These are phyloP conservation scores for Ladona fulva DNA, from an alignment of 1,140 invertebrate species.

Conservation along the genomic window DNA sequence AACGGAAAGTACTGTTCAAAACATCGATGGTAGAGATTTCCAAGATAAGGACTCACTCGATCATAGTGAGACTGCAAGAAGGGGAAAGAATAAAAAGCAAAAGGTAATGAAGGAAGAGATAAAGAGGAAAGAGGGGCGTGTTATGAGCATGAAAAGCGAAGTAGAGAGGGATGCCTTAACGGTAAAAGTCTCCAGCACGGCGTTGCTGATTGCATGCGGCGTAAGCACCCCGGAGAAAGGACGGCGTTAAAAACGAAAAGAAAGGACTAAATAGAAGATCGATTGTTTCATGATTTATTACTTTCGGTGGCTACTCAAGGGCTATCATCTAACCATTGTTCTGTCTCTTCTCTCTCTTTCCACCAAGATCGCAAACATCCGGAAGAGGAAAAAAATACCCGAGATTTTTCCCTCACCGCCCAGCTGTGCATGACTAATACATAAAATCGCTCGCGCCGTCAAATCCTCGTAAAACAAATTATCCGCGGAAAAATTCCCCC, in stretches of 20 bases:
- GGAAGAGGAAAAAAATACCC: background rate
- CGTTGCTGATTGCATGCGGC: background rate
- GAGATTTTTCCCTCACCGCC: background rate
- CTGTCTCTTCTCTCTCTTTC: background rate
- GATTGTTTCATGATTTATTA: slow-evolving; percentile 10
- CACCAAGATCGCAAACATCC: background rate
- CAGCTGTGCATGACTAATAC: background rate
- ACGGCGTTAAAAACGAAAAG: background rate
- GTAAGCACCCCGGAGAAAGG: background rate
- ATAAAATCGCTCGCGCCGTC: background rate
- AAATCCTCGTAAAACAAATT: background rate
- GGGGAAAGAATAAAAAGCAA: no score
- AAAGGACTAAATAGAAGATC: background rate
- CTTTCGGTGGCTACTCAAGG: background rate
- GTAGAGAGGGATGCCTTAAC: background rate
- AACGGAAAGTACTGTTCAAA: no score
- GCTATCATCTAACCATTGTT: background rate
- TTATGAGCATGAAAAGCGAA: background rate
- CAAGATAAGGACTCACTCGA: no score
- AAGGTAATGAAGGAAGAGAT: background rate
- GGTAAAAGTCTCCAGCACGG: background rate
- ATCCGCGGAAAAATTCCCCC: background rate
- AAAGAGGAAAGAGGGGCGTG: background rate
- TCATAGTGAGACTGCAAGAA: no score
- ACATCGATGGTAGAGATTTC: no score